Evolutionary conservation across 2,113 vertebrate species (phyloP).

Genomic region (Eublepharis macularius): DNA sequence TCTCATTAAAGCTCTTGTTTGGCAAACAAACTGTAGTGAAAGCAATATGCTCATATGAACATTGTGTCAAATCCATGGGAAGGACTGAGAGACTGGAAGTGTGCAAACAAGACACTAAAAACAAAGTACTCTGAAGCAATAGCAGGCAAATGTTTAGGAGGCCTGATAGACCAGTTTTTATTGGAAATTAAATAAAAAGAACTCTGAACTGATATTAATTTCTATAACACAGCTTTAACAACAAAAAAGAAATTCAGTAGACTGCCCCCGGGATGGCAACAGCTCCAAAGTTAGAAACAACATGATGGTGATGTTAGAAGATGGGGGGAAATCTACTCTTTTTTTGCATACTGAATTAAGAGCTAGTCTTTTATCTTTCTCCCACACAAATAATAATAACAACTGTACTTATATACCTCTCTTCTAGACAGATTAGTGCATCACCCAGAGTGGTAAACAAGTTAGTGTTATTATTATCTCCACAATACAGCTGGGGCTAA

Average conservation of each 20-base stretch:
- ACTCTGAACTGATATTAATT: constrained; percentile 50
- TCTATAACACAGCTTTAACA: constrained; percentile 42
- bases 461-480: too few relatives aligned
- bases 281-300: constrained; percentile 45
- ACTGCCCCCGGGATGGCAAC: constrained; percentile 38
- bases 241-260: constrained; percentile 51
- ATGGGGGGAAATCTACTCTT: neutral
- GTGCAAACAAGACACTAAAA: constrained; percentile 21
- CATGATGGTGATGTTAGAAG: constrained; percentile 47
- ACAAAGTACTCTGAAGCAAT: constrained; percentile 25
- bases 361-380: neutral
- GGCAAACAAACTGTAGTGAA: constrained; percentile 30
- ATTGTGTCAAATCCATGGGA: constrained; percentile 21
- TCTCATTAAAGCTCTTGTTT: constrained; percentile 33
- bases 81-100: constrained; percentile 34
- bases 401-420: too few relatives aligned
- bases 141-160: constrained; percentile 37
- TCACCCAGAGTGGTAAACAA: too few relatives aligned
- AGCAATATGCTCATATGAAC: constrained; percentile 24
- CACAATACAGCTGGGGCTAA: too few relatives aligned
- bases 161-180: constrained; percentile 44
- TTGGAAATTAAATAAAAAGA: constrained; percentile 25
- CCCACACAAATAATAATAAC: too few relatives aligned
- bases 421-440: too few relatives aligned
- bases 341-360: neutral